phyloP scores from a whole-genome alignment of 2,113 vertebrate genomes.

The Hydropotes inermis region DNA sequence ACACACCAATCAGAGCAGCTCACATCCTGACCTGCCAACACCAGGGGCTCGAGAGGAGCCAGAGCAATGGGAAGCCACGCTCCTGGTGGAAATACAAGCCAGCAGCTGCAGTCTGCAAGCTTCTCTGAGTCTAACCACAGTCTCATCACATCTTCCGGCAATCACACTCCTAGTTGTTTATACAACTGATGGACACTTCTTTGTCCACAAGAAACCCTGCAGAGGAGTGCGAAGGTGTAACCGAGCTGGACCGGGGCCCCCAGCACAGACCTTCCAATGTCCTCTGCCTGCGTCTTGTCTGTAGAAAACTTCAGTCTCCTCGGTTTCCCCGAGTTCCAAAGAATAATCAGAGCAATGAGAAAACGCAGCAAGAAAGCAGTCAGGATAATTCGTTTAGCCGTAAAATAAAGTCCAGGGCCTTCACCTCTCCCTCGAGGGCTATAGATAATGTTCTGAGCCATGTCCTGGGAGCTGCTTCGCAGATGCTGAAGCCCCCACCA shows the following conservation, averaged over 20 bases:
- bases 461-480: background rate
- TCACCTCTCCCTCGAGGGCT: background rate
- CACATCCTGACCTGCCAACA: background rate
- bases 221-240: background rate
- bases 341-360: background rate
- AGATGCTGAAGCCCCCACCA: background rate
- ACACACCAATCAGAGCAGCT: accelerated
- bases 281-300: background rate
- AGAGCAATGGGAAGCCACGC: background rate
- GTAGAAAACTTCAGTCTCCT: background rate
- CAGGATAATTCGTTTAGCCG: accelerated
- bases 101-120: accelerated
- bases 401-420: background rate
- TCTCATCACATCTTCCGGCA: background rate
- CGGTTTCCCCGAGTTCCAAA: background rate
- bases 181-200: background rate
- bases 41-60: background rate
- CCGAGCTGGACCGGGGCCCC: accelerated
- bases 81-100: background rate
- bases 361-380: accelerated
- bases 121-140: background rate
- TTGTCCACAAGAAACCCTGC: background rate
- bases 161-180: background rate
- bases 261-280: background rate
- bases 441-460: background rate